These are phyloP conservation scores for Platorchestia sp. DNA, from an alignment of 1,140 invertebrate genomes.

Conservation along the genomic window DNA sequence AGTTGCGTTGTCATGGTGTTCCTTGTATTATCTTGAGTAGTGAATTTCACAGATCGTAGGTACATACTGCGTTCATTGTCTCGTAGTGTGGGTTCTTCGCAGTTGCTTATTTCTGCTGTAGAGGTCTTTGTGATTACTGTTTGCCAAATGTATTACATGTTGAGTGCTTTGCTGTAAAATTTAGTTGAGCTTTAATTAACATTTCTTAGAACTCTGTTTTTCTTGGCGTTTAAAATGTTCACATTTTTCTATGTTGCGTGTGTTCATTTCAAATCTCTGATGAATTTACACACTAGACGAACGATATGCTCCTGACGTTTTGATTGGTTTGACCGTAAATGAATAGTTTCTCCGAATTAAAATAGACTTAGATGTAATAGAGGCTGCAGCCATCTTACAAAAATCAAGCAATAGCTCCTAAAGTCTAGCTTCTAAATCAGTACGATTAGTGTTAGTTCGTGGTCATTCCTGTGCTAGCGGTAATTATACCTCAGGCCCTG, in stretches of 20 bases:
- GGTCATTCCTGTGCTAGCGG: neutral
- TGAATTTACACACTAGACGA: neutral
- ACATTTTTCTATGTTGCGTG: neutral
- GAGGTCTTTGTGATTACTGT: neutral
- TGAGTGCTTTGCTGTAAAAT: neutral
- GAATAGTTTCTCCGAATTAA: neutral
- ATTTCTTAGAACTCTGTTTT: neutral
- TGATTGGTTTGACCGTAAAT: neutral
- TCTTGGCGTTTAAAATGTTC: neutral
- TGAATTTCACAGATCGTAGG: neutral
- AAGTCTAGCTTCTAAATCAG: slow-evolving; percentile 26
- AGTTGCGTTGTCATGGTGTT: neutral
- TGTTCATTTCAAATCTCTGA: neutral
- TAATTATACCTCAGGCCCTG: neutral
- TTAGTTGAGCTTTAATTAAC: neutral
- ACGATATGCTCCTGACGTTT: neutral
- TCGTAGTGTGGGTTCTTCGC: neutral
- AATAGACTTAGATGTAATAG: neutral
- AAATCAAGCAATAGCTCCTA: slow-evolving; percentile 27
- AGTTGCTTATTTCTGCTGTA: neutral
- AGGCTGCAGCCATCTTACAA: neutral
- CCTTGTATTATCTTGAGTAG: neutral
- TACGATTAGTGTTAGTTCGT: slow-evolving; percentile 44
- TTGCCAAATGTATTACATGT: neutral
- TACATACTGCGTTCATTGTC: neutral